Percentiles rank a stretch among this genome's conserved stretches.
These are phyloP conservation scores for Sipha flava DNA, from an alignment of 1,140 invertebrate genomes.

Conservation along the genomic window DNA sequence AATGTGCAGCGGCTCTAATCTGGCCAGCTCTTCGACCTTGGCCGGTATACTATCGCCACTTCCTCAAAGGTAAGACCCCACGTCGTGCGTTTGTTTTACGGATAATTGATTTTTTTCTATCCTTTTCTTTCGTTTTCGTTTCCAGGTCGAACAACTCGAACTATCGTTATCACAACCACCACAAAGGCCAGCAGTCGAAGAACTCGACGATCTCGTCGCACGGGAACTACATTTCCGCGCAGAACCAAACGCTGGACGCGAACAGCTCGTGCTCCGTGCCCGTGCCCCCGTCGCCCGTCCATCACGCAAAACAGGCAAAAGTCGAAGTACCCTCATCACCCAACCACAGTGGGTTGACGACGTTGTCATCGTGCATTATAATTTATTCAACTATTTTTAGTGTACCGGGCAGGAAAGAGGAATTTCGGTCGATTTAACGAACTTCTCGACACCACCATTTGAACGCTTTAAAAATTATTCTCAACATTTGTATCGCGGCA, in stretches of 20 bases:
- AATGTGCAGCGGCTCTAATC: background rate
- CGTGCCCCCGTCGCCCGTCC: constrained; percentile 29
- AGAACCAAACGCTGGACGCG: background rate
- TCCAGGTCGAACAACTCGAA: constrained; percentile 7
- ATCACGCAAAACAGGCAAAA: constrained; percentile 14
- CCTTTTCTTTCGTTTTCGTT: no score
- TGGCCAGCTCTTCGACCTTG: constrained; percentile 20
- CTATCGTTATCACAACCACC: constrained; percentile 21
- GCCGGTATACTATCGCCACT: constrained; percentile 30
- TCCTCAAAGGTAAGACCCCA: constrained; percentile 26
- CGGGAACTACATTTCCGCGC: background rate
- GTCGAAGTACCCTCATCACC: constrained; percentile 32
- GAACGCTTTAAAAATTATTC: no score
- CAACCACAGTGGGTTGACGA: constrained; percentile 18
- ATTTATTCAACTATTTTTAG: no score
- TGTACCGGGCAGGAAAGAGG: no score
- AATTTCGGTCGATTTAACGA: no score
- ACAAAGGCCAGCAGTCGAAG: background rate
- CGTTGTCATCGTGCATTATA: no score
- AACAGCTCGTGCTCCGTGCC: background rate
- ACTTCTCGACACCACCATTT: no score
- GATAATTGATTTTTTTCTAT: no score
- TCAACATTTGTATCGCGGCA: no score
- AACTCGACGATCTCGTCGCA: background rate
- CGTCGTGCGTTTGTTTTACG: no score